These are phyloP conservation scores for Thaumatotibia leucotreta DNA, from an alignment of 1,140 invertebrate species.

Conservation along the genomic window DNA sequence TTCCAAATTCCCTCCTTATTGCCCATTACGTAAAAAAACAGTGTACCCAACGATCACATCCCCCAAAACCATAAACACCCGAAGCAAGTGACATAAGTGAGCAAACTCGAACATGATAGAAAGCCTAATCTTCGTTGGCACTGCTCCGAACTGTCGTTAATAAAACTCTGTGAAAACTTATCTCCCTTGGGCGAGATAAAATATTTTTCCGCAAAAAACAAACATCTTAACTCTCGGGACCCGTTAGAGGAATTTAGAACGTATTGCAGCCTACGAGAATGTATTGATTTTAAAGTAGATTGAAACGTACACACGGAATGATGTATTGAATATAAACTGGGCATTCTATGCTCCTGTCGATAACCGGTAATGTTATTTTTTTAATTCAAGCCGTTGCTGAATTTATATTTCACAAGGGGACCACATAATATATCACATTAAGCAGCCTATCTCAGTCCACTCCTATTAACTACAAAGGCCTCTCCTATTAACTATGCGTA, in stretches of 20 bases:
- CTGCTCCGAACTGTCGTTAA: constrained; percentile 54
- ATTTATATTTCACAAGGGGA: neutral
- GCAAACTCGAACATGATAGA: constrained; percentile 31
- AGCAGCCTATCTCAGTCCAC: no score
- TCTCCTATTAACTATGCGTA: no score
- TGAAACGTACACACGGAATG: neutral
- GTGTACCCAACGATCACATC: constrained; percentile 6
- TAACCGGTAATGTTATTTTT: neutral
- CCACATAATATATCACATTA: no score
- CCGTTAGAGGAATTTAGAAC: constrained; percentile 13
- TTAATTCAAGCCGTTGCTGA: neutral
- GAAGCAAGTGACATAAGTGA: constrained; percentile 34
- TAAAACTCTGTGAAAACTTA: constrained; percentile 52
- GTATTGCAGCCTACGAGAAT: neutral
- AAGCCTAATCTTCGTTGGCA: constrained; percentile 43
- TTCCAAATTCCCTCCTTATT: neutral
- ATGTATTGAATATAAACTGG: neutral
- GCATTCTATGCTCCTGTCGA: neutral
- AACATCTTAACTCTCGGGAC: constrained; percentile 29
- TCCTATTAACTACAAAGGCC: no score
- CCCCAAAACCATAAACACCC: constrained; percentile 19
- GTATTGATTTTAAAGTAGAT: constrained; percentile 10
- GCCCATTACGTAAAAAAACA: constrained; percentile 9
- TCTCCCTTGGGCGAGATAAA: constrained; percentile 52
- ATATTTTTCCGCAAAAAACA: constrained; percentile 46